Percentiles rank a stretch among this genome's conserved stretches.
phyloP scores from a whole-genome alignment of 2,113 vertebrate species.

The Rousettus leschenaultii region DNA sequence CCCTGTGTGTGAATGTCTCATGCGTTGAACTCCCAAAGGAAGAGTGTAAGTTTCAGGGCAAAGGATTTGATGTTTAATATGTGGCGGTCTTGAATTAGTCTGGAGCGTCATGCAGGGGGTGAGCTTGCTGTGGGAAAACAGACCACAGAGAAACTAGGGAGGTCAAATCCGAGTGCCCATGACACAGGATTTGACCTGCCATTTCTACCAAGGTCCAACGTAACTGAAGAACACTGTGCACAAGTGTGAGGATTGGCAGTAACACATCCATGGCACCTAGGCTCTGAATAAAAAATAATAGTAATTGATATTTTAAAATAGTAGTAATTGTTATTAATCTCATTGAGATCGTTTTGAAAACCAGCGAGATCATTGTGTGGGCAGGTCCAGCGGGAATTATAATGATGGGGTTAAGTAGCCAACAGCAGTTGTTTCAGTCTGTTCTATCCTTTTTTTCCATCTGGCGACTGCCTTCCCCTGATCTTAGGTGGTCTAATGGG shows the following conservation, averaged over 20 bases:
- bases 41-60: background rate
- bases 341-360: background rate
- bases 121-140: slow-evolving; percentile 27
- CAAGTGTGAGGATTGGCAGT: background rate
- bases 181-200: background rate
- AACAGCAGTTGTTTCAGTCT: background rate
- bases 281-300: background rate
- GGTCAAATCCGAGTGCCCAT: background rate
- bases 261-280: accelerated
- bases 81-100: background rate
- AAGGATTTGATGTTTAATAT: background rate
- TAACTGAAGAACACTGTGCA: background rate
- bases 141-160: background rate
- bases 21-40: slow-evolving; percentile 15
- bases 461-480: background rate
- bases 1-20: background rate
- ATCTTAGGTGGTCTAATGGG: background rate
- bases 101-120: background rate
- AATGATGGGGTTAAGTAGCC: too few species aligned
- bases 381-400: background rate
- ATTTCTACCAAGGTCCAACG: background rate
- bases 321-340: background rate
- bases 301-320: background rate
- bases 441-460: background rate
- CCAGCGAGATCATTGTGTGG: background rate